Evolutionary conservation across 1,140 invertebrate species (phyloP).

Genomic region (Drosophila littoralis): DNA sequence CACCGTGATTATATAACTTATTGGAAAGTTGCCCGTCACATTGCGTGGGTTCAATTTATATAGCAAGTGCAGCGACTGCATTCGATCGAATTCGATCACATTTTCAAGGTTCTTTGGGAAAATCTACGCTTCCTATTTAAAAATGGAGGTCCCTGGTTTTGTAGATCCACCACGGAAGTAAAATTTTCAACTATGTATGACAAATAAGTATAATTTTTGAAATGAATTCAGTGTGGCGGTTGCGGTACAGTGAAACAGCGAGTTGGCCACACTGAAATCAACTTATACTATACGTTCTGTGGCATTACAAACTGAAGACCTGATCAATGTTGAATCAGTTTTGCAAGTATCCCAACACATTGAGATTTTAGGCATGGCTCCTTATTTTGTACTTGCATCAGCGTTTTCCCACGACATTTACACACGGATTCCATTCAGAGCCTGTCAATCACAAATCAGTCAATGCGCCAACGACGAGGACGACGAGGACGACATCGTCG

Average conservation of each 20-base stretch:
- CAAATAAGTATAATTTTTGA: neutral
- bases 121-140: too few relatives aligned
- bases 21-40: too few relatives aligned
- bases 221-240: neutral
- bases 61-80: too few relatives aligned
- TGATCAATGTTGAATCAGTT: slow-evolving; percentile 60
- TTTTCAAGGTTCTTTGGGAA: too few relatives aligned
- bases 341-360: neutral
- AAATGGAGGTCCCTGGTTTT: too few relatives aligned
- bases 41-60: too few relatives aligned
- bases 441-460: slow-evolving; percentile 73
- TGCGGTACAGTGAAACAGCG: neutral
- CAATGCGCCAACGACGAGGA: slow-evolving; percentile 23
- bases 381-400: slow-evolving; percentile 15
- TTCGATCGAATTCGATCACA: too few relatives aligned
- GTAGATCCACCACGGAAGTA: too few relatives aligned
- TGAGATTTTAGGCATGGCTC: slow-evolving; percentile 1
- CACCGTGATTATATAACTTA: too few relatives aligned
- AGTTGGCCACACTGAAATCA: neutral
- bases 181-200: too few relatives aligned
- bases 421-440: neutral
- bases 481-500: neutral
- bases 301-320: neutral
- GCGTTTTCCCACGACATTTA: slow-evolving; percentile 9
- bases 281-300: neutral